Evolutionary conservation across 2,113 vertebrate genomes (phyloP).

Genomic region (Gnathonemus longibarbis): DNA sequence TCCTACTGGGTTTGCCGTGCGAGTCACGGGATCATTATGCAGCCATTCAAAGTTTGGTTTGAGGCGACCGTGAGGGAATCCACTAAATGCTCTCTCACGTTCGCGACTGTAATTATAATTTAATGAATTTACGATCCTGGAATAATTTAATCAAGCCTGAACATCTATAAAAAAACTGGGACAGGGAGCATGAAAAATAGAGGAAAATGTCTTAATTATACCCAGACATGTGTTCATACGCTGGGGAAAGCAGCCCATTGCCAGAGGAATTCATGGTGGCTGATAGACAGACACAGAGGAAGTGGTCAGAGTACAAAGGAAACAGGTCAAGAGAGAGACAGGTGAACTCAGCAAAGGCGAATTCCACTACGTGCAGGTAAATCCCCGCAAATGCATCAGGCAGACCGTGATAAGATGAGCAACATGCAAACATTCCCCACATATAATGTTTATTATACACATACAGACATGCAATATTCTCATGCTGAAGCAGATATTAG

Average conservation of each 20-base stretch:
- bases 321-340: not conserved
- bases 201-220: not conserved
- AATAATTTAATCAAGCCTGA: not conserved
- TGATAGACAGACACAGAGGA: not conserved
- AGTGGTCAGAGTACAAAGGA: not conserved
- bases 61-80: not conserved
- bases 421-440: not conserved
- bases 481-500: not conserved
- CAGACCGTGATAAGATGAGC: not conserved
- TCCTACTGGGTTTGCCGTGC: not conserved
- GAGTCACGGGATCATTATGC: not conserved
- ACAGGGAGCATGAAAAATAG: not conserved
- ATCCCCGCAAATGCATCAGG: not conserved
- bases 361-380: not conserved
- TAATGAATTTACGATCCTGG: not conserved
- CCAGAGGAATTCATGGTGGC: not conserved
- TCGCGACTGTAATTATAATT: not conserved
- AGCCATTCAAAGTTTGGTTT: not conserved
- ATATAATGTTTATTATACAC: not conserved
- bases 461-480: not conserved
- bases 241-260: not conserved
- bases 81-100: not conserved
- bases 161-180: not conserved
- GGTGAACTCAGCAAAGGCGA: not conserved
- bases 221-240: not conserved